Base-by-base conservation (phyloP, 1,140 invertebrate species). In the Leptestheria dahalacensis region DNA sequence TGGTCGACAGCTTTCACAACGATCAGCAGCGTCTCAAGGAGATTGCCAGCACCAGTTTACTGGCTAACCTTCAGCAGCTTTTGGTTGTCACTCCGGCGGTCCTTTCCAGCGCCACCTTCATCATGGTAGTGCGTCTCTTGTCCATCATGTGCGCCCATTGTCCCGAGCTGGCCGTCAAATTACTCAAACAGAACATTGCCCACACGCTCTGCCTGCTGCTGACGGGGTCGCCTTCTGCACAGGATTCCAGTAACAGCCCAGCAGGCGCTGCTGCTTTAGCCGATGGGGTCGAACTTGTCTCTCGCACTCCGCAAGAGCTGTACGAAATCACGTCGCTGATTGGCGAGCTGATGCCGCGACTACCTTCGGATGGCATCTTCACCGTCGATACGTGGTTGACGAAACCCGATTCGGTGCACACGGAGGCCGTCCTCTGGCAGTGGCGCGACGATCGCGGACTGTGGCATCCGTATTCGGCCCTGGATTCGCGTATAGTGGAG, bases 241-340 rank as follows among this genome's bases (percentile, higher is more conserved):
- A 46, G 28, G 59, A 23, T 20, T 46, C 48, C 47, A 60, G 20
- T 26, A 61, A 58, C 15, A 47, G 33, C 47, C 48, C 64, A 47
- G 66, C 68, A 26, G 67, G 68, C 51, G 65, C 64, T 52, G 57
- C 26, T 3, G 53, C n/a, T 20, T 10, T 18, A 6, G 48, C 6
- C n/a, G 21, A n/a, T 20, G 18, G 6, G 4, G 82, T 93, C 49
- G 89, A 95, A 70, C 74, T 97, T 52, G 81, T 94, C 23, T 79
- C 88, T 12, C 81, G 93, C 53, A 90, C 87, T 62, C 92, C 93
- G 1, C 90, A 95, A 71, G 94, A 98, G 73, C 77, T 96, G 63
- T 94, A 94, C 70, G 94, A 97, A 75, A 92, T 98, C 59, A 95
- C 93, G 1, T 90, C 89, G 65, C 76, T 97, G 4, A 96, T 97